A percentile compares a stretch with the other conserved stretches of the same genome.
phyloP scores from a whole-genome alignment of 2,113 vertebrate species.

The Oreochromis niloticus region DNA sequence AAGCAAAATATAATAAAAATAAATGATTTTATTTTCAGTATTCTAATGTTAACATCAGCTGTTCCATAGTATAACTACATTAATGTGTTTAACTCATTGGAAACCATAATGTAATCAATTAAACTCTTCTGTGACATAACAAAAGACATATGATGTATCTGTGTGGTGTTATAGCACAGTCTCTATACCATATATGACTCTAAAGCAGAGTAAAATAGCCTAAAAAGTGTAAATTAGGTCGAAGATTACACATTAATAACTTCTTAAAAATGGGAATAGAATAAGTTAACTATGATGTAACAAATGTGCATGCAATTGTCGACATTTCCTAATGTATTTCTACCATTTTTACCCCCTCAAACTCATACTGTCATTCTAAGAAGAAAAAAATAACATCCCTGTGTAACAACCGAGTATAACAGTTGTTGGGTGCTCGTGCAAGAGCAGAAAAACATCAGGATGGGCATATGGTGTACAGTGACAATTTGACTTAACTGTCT shows the following conservation, averaged over 20 bases:
- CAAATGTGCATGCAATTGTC: neutral
- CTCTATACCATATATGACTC: neutral
- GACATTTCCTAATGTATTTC: neutral
- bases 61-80: accelerated
- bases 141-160: neutral
- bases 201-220: neutral
- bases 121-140: neutral
- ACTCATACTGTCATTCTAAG: neutral
- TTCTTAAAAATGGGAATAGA: neutral
- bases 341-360: accelerated
- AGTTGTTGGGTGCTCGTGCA: neutral
- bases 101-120: neutral
- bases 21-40: neutral
- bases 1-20: neutral
- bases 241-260: neutral
- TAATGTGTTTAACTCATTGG: neutral
- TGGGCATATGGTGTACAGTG: neutral
- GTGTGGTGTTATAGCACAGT: neutral
- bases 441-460: neutral
- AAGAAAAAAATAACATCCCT: accelerated
- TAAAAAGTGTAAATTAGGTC: neutral
- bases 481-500: neutral
- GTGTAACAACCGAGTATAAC: neutral
- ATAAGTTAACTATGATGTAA: neutral
- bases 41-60: neutral